These are phyloP conservation scores for Glaucopsyche alexis DNA, from an alignment of 2,888 invertebrate species.

Conservation along the genomic window DNA sequence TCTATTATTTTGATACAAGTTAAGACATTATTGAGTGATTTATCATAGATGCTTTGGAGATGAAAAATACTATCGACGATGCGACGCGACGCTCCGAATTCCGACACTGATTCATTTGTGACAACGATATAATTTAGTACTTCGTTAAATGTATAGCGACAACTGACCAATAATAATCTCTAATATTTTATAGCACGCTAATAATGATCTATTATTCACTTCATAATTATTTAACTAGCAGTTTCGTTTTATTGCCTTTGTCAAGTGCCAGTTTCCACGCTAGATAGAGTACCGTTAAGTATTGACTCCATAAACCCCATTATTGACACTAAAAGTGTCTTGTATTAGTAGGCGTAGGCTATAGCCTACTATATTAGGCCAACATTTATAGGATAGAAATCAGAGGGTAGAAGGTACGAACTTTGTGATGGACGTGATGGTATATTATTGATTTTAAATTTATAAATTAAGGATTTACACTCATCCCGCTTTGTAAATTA, in stretches of 20 bases:
- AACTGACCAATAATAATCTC: not conserved
- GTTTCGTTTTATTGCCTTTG: not conserved
- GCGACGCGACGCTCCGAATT: no score
- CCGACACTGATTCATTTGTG: not conserved
- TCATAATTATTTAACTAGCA: not conserved
- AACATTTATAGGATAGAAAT: no score
- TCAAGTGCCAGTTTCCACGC: not conserved
- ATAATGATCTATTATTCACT: not conserved
- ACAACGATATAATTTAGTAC: not conserved
- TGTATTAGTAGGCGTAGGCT: not conserved
- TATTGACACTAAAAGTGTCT: constrained; percentile 9
- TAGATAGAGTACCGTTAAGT: not conserved
- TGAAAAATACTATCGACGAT: not conserved
- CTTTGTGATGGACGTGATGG: not conserved
- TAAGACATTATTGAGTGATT: not conserved
- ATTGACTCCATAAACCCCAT: not conserved
- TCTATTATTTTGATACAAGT: not conserved
- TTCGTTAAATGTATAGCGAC: not conserved
- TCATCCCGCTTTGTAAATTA: no score
- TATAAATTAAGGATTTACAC: not conserved
- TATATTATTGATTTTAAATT: not conserved
- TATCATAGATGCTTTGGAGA: not conserved
- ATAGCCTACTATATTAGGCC: no score
- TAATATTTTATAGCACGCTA: constrained; percentile 7
- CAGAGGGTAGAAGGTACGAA: not conserved